Conservation (phyloP, 2,113 vertebrate species). For the Colinus virginianus region DNA sequence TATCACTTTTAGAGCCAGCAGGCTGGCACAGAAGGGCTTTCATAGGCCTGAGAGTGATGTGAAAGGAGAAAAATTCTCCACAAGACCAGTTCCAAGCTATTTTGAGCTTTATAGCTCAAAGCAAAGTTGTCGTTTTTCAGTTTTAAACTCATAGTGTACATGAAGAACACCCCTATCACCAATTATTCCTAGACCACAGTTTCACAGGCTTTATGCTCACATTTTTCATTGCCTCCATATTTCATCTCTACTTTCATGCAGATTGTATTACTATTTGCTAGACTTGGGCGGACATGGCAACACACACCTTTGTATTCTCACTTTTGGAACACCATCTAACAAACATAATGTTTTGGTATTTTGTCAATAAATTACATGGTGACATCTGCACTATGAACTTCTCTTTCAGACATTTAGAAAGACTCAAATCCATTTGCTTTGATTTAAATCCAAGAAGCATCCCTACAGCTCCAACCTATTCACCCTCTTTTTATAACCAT, state of each 20-base stretch:
- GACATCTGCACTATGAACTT: background rate
- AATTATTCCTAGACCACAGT: background rate
- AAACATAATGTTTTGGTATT: background rate
- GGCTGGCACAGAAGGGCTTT: background rate
- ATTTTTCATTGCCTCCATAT: background rate
- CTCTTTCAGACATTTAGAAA: background rate
- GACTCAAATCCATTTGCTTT: background rate
- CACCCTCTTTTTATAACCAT: rapidly evolving
- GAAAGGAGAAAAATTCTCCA: background rate
- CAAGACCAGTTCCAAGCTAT: background rate
- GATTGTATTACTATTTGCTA: background rate
- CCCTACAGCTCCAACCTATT: background rate
- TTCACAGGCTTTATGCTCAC: background rate
- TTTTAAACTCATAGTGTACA: rapidly evolving
- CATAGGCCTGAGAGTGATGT: background rate
- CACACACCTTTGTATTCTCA: background rate
- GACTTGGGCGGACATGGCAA: background rate
- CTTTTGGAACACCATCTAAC: background rate
- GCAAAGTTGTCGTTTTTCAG: background rate
- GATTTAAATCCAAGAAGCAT: background rate
- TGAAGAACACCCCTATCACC: background rate
- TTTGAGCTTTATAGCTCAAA: background rate
- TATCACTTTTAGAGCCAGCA: background rate
- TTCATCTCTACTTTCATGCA: background rate
- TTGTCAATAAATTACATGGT: background rate